phyloP scores from a whole-genome alignment of 2,113 vertebrate genomes.

The Murina feae region DNA sequence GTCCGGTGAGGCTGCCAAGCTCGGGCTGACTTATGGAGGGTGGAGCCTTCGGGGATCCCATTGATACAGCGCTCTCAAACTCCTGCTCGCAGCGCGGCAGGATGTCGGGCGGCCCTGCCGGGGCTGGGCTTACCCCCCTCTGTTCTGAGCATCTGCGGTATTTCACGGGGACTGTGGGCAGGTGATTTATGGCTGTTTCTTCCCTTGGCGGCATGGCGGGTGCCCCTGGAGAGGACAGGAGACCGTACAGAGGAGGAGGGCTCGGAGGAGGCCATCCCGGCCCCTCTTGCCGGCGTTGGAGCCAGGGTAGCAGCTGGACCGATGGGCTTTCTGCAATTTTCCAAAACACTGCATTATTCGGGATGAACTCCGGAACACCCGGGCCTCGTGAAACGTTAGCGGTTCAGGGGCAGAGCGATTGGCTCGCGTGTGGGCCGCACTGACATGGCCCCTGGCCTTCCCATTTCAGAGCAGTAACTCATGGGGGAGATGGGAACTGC shows the following conservation, averaged over 20 bases:
- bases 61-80: constrained; percentile 27
- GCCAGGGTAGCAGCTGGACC: not conserved
- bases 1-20: constrained; percentile 43
- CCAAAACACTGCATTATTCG: not conserved
- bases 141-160: not conserved
- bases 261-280: fast-evolving
- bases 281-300: fast-evolving
- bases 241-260: not conserved
- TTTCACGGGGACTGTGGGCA: not conserved
- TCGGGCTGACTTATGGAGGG: constrained; percentile 70
- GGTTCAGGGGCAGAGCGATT: not conserved
- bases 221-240: not conserved
- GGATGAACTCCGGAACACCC: constrained; percentile 9
- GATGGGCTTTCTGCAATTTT: constrained; percentile 22
- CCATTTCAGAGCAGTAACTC: not conserved
- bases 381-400: not conserved
- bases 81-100: constrained; percentile 36
- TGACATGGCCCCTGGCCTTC: not conserved
- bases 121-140: constrained; percentile 50
- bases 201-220: not conserved
- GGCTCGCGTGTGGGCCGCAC: not conserved
- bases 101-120: constrained; percentile 28
- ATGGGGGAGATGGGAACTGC: not conserved
- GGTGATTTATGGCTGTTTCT: constrained; percentile 31
- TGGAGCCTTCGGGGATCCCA: constrained; percentile 45